Percentiles rank a stretch among this genome's conserved stretches.
Conservation (phyloP, 1,140 invertebrate genomes). For the Aphaenogaster ashmeadi region DNA sequence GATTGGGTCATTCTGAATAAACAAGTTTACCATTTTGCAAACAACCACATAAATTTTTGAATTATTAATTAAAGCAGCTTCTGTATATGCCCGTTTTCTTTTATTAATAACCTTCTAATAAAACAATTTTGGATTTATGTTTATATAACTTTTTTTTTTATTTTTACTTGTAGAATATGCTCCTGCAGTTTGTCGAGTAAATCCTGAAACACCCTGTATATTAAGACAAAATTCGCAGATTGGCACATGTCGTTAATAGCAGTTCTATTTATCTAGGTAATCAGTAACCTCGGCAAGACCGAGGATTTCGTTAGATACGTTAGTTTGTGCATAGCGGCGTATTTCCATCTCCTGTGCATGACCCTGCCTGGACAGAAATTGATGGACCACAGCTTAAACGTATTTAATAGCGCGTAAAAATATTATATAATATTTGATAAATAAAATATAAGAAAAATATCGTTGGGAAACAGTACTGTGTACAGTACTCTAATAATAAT, state of each 20-base stretch:
- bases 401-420: constrained; percentile 24
- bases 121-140: too few relatives aligned
- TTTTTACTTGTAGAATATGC: too few relatives aligned
- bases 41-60: too few relatives aligned
- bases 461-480: neutral
- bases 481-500: neutral
- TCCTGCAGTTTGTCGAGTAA: too few relatives aligned
- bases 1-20: too few relatives aligned
- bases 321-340: neutral
- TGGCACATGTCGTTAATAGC: neutral
- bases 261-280: constrained; percentile 5
- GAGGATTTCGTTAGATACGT: neutral
- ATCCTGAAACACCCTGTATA: neutral
- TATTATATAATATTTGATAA: constrained; percentile 1
- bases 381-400: constrained; percentile 26
- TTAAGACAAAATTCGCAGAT: neutral
- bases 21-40: too few relatives aligned
- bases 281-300: neutral
- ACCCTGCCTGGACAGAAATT: constrained; percentile 6
- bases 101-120: too few relatives aligned
- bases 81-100: too few relatives aligned
- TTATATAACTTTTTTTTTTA: too few relatives aligned
- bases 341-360: constrained; percentile 23
- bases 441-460: constrained; percentile 18
- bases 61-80: too few relatives aligned